A percentile compares a stretch with the other conserved stretches of the same genome.
phyloP scores from a whole-genome alignment of 2,113 vertebrate species.

The Nyctibius bracteatus region DNA sequence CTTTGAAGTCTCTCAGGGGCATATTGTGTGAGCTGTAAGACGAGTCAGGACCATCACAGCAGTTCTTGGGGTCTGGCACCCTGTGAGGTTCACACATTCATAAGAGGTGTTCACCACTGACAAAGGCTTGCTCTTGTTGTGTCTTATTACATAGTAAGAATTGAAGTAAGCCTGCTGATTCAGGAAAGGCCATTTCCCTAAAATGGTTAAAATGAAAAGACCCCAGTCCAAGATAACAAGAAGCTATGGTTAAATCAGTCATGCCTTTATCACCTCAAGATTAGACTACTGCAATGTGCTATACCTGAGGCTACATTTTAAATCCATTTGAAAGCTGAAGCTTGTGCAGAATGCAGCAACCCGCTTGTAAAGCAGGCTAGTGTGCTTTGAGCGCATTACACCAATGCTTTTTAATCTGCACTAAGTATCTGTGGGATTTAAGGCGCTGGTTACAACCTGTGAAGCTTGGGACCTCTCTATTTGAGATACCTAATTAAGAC shows the following conservation, averaged over 20 bases:
- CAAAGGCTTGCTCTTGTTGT: not conserved
- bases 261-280: slow-evolving; percentile 68
- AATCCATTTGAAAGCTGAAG: slow-evolving; percentile 65
- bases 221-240: slow-evolving; percentile 52
- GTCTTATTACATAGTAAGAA: not conserved
- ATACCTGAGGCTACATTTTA: slow-evolving; percentile 64
- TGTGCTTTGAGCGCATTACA: not conserved
- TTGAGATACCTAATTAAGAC: not conserved
- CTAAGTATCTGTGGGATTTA: slow-evolving; percentile 15
- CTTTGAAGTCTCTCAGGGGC: slow-evolving; percentile 21
- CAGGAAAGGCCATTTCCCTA: slow-evolving; percentile 47
- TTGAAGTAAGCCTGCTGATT: slow-evolving; percentile 15
- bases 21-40: not conserved
- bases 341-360: slow-evolving; percentile 38
- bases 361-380: slow-evolving; percentile 41
- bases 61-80: not conserved
- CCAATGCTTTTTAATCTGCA: slow-evolving; percentile 29
- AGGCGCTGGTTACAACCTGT: slow-evolving; percentile 5
- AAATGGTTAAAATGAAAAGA: slow-evolving; percentile 66
- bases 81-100: not conserved
- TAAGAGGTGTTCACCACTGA: not conserved
- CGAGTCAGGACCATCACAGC: not conserved
- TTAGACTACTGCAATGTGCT: slow-evolving; percentile 57
- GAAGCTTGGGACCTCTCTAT: not conserved
- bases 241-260: slow-evolving; percentile 64